Percentiles rank a stretch among this genome's conserved stretches.
Conservation (phyloP, 2,113 vertebrate species). For the Ptilorrhoa leucosticta region DNA sequence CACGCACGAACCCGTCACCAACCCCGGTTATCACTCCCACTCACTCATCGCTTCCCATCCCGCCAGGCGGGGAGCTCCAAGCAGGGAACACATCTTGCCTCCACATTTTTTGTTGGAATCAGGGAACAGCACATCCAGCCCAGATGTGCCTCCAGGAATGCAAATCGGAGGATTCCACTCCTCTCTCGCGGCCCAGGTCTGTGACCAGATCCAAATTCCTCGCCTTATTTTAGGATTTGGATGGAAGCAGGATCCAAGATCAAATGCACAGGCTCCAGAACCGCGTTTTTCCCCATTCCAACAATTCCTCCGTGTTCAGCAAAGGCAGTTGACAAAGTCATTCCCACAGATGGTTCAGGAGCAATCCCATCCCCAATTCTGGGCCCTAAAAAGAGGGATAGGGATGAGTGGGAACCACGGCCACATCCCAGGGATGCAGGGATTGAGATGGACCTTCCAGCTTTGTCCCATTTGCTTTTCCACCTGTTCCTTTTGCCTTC, state of each 20-base stretch:
- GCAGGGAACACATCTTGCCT: not conserved
- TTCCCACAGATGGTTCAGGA: not conserved
- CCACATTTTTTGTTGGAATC: not conserved
- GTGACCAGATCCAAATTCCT: not conserved
- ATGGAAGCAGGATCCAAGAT: not conserved
- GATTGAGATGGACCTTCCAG: not conserved
- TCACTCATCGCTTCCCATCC: not conserved
- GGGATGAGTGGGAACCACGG: not conserved
- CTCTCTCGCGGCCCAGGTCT: not conserved
- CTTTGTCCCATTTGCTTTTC: not conserved
- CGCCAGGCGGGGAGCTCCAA: rapidly evolving
- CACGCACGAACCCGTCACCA: not conserved
- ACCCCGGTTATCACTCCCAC: not conserved
- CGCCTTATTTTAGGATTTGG: not conserved
- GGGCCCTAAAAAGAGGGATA: not conserved
- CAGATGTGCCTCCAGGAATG: not conserved
- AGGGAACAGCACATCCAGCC: not conserved
- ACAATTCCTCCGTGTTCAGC: not conserved
- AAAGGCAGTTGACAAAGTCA: not conserved
- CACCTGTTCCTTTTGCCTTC: not conserved
- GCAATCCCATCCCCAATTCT: not conserved
- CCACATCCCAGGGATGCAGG: rapidly evolving
- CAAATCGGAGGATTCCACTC: not conserved
- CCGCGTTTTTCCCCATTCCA: not conserved
- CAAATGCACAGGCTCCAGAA: not conserved